phyloP scores from a whole-genome alignment of 2,888 invertebrate genomes.

The Pharmacophagus antenor region DNA sequence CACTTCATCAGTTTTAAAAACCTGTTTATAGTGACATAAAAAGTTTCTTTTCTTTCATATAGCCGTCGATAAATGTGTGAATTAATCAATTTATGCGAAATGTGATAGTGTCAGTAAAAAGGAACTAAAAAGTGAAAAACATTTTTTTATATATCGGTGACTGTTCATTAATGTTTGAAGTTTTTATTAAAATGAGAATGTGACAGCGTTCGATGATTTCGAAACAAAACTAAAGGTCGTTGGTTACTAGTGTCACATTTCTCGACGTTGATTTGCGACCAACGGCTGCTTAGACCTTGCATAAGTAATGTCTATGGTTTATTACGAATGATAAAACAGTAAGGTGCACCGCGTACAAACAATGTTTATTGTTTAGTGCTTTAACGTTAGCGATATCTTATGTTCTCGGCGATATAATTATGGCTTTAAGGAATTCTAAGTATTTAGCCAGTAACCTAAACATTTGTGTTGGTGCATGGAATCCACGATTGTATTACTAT shows the following conservation, averaged over 20 bases:
- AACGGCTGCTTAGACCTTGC: conserved; percentile 23
- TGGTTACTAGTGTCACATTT: conserved; percentile 38
- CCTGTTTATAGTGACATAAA: background rate
- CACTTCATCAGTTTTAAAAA: background rate
- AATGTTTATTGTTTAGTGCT: background rate
- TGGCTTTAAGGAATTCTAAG: background rate
- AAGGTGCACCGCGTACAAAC: conserved; percentile 1
- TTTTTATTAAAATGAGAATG: background rate
- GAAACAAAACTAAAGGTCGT: conserved; percentile 48
- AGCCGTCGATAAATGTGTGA: background rate
- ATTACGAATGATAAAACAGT: conserved; percentile 27
- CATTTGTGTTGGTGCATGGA: background rate
- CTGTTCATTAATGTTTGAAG: background rate
- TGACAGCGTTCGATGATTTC: conserved; percentile 39
- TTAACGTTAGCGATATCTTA: conserved; percentile 1
- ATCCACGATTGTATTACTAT: background rate
- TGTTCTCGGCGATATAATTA: background rate
- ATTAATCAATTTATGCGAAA: background rate
- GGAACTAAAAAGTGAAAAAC: background rate
- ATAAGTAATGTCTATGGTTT: conserved; percentile 22
- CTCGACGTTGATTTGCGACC: conserved; percentile 38
- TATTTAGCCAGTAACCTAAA: background rate
- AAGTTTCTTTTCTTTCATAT: background rate
- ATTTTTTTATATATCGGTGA: no score
- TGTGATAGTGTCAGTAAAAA: background rate